phyloP scores from a whole-genome alignment of 2,113 vertebrate species.

The Alethe castanea region DNA sequence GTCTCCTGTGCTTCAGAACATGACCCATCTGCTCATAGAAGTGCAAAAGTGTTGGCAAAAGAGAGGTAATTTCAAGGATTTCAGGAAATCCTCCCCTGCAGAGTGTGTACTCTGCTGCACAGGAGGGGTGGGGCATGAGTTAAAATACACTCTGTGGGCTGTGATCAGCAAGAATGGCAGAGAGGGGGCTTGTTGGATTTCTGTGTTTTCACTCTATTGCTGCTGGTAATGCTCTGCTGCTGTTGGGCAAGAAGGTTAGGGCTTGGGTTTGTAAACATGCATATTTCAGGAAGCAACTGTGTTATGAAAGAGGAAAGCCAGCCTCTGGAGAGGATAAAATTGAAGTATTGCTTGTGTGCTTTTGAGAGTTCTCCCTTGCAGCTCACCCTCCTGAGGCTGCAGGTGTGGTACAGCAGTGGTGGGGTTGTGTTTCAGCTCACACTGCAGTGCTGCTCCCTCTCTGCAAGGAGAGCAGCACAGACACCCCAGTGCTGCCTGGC shows the following conservation, averaged over 20 bases:
- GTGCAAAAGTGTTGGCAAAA: background rate
- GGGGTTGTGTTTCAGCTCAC: background rate
- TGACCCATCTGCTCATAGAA: background rate
- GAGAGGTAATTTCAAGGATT: background rate
- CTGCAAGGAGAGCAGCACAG: background rate
- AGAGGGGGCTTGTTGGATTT: background rate
- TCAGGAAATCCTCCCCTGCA: background rate
- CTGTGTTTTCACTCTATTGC: background rate
- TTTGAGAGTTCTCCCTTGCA: background rate
- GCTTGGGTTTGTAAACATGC: background rate
- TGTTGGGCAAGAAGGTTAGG: background rate
- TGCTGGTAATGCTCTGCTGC: background rate
- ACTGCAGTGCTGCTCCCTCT: background rate
- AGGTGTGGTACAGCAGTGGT: rapidly evolving
- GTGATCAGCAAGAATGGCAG: background rate
- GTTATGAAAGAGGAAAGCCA: background rate
- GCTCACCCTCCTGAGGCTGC: background rate
- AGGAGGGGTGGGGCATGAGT: background rate
- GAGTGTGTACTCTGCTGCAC: background rate
- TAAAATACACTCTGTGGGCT: background rate
- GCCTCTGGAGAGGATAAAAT: background rate
- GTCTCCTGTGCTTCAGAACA: background rate
- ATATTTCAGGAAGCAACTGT: background rate
- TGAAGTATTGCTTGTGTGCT: background rate
- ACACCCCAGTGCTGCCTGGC: background rate